A percentile compares a stretch with the other conserved stretches of the same genome.
These are phyloP conservation scores for Buphagus erythrorhynchus DNA, from an alignment of 2,797 vertebrate genomes.

Conservation along the genomic window DNA sequence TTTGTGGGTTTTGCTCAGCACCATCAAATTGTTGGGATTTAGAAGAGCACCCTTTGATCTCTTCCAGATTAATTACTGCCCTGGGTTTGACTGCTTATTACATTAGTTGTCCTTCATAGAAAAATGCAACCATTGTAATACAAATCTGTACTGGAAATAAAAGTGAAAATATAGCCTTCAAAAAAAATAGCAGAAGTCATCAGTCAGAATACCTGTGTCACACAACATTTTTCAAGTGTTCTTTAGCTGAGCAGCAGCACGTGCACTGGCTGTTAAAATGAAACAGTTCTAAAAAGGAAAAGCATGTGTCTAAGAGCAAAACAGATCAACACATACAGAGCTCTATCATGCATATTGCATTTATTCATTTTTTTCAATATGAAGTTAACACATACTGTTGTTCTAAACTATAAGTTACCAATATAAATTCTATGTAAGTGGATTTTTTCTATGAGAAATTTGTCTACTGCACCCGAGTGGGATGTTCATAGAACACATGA, in stretches of 20 bases:
- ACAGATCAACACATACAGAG: conserved; percentile 13
- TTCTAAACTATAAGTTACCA: background rate
- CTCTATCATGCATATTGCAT: background rate
- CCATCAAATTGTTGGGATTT: conserved; percentile 68
- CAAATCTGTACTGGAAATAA: conserved; percentile 69
- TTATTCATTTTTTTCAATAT: background rate
- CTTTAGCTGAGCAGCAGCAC: conserved; percentile 64
- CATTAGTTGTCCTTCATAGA: conserved; percentile 68
- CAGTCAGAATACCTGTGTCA: conserved; percentile 60
- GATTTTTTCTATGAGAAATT: background rate
- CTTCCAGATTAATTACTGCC: conserved; percentile 72
- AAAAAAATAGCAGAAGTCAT: conserved; percentile 64
- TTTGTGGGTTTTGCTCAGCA: conserved; percentile 67
- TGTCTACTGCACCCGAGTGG: background rate
- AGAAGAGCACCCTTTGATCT: conserved; percentile 74
- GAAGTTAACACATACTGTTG: background rate
- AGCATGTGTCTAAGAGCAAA: conserved; percentile 6
- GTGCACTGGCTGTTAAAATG: conserved; percentile 60
- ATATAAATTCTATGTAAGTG: background rate
- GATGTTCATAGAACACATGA: background rate
- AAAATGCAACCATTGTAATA: conserved; percentile 62
- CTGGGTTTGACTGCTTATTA: conserved; percentile 65
- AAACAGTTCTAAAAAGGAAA: conserved; percentile 53
- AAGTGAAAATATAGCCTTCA: conserved; percentile 67
- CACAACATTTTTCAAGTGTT: conserved; percentile 69